Evolutionary conservation across 1,140 invertebrate genomes (phyloP), one percentile per base, ranked within the genome.

Genomic region (Andricus grossulariae): DNA sequence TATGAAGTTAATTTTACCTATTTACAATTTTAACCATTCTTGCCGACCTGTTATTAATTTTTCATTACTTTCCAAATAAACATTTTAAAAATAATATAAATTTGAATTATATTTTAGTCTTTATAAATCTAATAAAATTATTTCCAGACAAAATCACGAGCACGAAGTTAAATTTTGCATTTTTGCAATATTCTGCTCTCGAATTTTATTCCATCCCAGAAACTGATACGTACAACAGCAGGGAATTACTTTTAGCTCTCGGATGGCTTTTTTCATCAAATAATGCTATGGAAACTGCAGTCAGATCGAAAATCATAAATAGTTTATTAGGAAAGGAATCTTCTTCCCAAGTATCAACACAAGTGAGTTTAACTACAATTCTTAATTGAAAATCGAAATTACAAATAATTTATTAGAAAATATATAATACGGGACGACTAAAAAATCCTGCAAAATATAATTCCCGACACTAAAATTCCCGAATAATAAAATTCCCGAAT

Each of bases 111-210:
- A 39, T 39, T 39, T 8, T 39, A 8, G 39, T 39, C 7, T 11
- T 18, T 55, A 7, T 55, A 57, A 55, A 55, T 18, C 1, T 55
- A 7, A 57, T 13, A 25, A 57, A 39, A 15, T 16, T 50, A 18
- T 57, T 84, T 88, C 25, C 74, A 90, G 89, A 86, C 71, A 79
- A 77, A 49, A 32, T 77, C 12, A 80, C 70, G 57, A 76, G 82
- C 8, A 80, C 82, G 0, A 89, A 88, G 80, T 77, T 90, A 25
- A 84, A 83, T 73, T 84, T 90, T 50, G 86, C 88, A 12, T 84
- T 80, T 72, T 78, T 90, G 52, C 82, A 86, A 72, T 90, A 89
- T 50, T 77, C 87, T n/a, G 71, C 21, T 8, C 76, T 85, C 25
- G 80, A 88, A 4, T 87, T 90, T 82, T 90, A 87, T 73, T 51